These are phyloP conservation scores for Pipra filicauda DNA, from an alignment of 2,113 vertebrate genomes.

Conservation along the genomic window DNA sequence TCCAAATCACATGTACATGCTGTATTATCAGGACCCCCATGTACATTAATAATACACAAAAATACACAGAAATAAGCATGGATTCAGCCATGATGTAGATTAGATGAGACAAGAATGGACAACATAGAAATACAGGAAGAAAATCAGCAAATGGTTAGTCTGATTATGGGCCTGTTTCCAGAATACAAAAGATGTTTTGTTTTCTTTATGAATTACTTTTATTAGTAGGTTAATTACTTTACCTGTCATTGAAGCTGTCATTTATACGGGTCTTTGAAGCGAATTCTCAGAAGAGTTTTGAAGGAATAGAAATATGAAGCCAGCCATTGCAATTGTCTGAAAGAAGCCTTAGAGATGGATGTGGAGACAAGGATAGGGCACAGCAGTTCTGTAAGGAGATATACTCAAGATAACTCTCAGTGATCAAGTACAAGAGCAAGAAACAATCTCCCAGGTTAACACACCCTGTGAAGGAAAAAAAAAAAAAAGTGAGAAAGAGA, in stretches of 20 bases:
- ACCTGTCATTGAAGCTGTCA: neutral
- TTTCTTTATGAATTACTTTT: neutral
- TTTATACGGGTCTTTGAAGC: neutral
- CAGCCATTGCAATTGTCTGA: neutral
- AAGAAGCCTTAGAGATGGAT: neutral
- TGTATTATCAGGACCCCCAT: neutral
- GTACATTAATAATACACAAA: conserved; percentile 22
- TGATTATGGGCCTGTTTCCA: neutral
- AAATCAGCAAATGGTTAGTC: neutral
- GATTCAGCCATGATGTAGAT: neutral
- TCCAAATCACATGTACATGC: neutral
- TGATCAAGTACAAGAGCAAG: neutral
- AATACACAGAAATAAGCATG: neutral
- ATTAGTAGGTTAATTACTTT: neutral
- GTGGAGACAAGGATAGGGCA: neutral
- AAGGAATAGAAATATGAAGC: neutral
- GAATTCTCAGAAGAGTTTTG: neutral
- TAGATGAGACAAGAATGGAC: neutral
- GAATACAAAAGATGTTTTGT: neutral
- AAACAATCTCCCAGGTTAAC: neutral
- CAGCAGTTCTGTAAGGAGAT: neutral
- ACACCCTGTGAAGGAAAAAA: neutral
- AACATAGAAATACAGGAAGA: neutral
- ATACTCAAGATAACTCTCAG: neutral
- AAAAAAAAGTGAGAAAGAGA: neutral